A percentile compares a stretch with the other conserved stretches of the same genome.
Evolutionary conservation across 2,888 invertebrate genomes (phyloP).

Genomic region (Mythimna impura): DNA sequence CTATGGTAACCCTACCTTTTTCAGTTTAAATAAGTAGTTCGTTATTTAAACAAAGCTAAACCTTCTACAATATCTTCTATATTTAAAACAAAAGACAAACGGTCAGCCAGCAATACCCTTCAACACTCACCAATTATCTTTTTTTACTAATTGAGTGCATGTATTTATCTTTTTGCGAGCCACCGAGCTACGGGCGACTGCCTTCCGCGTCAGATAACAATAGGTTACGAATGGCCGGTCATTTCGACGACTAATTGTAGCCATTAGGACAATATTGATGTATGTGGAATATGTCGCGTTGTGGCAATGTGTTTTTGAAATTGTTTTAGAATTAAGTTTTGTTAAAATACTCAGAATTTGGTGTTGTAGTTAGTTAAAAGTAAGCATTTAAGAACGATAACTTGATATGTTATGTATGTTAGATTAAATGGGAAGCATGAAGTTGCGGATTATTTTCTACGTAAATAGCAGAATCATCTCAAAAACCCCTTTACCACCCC

Average conservation of each 20-base stretch:
- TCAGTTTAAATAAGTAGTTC: too few relatives aligned
- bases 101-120: conserved; percentile 39
- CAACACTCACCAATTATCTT: conserved; percentile 59
- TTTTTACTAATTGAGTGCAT: conserved; percentile 49
- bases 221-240: conserved; percentile 51
- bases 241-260: conserved; percentile 48
- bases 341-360: neutral
- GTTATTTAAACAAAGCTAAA: neutral
- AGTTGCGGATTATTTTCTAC: too few relatives aligned
- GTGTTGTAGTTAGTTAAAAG: too few relatives aligned
- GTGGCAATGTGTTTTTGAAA: neutral
- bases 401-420: too few relatives aligned
- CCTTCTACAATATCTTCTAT: conserved; percentile 20
- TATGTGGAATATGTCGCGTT: conserved; percentile 31
- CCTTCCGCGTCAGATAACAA: conserved; percentile 58
- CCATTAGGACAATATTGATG: conserved; percentile 52
- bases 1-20: too few relatives aligned
- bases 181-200: conserved; percentile 41
- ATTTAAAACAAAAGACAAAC: conserved; percentile 49
- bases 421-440: too few relatives aligned
- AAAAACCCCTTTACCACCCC: too few relatives aligned
- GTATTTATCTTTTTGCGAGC: conserved; percentile 56
- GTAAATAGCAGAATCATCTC: too few relatives aligned
- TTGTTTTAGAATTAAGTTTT: conserved; percentile 7
- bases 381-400: too few relatives aligned